Evolutionary conservation across 2,797 vertebrate species (phyloP).

Genomic region (Lacerta bilineata): DNA sequence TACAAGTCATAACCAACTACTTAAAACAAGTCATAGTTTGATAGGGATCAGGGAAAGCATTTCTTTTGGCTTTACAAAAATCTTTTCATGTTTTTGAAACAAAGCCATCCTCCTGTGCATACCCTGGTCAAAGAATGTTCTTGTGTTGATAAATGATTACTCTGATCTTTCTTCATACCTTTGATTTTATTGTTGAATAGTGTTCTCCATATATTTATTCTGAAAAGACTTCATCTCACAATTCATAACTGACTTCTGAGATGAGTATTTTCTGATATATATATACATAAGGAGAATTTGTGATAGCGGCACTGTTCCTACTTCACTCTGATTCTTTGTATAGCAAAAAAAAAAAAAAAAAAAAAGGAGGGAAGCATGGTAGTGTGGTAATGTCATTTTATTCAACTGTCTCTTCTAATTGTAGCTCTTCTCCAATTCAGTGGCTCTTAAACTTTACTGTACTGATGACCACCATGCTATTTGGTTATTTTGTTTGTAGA

Average conservation of each 20-base stretch:
- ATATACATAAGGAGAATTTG: not conserved
- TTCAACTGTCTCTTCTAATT: not conserved
- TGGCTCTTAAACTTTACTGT: not conserved
- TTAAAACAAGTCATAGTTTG: constrained; percentile 12
- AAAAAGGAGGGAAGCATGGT: too few species aligned
- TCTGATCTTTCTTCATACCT: constrained; percentile 27
- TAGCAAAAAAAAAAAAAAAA: not conserved
- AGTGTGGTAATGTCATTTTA: not conserved
- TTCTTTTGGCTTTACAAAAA: constrained; percentile 9
- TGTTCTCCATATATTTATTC: constrained; percentile 3
- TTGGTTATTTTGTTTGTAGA: not conserved
- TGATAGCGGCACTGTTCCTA: not conserved
- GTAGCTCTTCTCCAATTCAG: not conserved
- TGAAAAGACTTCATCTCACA: constrained; percentile 19
- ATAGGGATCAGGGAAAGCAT: constrained; percentile 16
- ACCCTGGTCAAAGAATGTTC: constrained; percentile 18
- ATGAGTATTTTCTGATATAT: constrained; percentile 13
- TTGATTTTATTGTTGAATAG: constrained; percentile 19
- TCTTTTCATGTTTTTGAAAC: constrained; percentile 24
- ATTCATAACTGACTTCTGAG: not conserved
- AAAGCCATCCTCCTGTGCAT: constrained; percentile 17
- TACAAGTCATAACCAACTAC: constrained; percentile 10
- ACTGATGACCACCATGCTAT: too few species aligned
- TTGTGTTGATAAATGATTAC: constrained; percentile 20
- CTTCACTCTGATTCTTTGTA: not conserved